Percentiles rank a stretch among this genome's conserved stretches.
These are phyloP conservation scores for Ommatoiulus sabulosus DNA, from an alignment of 2,888 invertebrate genomes.

Conservation along the genomic window DNA sequence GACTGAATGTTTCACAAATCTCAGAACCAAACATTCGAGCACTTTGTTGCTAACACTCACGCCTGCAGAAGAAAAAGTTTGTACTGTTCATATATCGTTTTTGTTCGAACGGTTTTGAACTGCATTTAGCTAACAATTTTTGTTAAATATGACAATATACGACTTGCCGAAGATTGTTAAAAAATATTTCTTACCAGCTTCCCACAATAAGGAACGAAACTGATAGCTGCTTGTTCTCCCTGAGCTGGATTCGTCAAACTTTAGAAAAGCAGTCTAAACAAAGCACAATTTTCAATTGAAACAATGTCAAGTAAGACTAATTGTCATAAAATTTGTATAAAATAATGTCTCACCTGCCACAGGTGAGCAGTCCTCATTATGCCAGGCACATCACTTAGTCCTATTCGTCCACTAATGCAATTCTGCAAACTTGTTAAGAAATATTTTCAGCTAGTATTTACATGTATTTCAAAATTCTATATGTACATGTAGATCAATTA, in stretches of 20 bases:
- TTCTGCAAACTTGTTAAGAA: constrained; percentile 58
- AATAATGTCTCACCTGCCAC: constrained; percentile 71
- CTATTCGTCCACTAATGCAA: constrained; percentile 75
- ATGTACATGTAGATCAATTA: constrained; percentile 24
- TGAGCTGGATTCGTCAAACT: constrained; percentile 69
- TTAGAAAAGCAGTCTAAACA: constrained; percentile 73
- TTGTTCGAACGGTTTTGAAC: no score
- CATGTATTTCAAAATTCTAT: background rate
- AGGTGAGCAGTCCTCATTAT: constrained; percentile 76
- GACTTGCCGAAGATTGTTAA: no score
- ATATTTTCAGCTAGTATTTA: no score
- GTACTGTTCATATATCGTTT: no score
- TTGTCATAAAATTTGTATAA: constrained; percentile 53
- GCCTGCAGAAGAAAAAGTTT: constrained; percentile 63
- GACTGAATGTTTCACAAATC: constrained; percentile 74
- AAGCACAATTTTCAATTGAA: constrained; percentile 55
- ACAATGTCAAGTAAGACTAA: constrained; percentile 53
- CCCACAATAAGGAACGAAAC: constrained; percentile 76
- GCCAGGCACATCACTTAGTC: constrained; percentile 74
- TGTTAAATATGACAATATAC: no score
- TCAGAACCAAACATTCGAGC: constrained; percentile 77
- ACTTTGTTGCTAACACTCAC: constrained; percentile 81
- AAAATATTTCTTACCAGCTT: constrained; percentile 69
- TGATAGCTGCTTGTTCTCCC: constrained; percentile 76
- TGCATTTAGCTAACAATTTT: no score